phyloP scores from a whole-genome alignment of 2,113 vertebrate species.

The Syrrhaptes paradoxus region DNA sequence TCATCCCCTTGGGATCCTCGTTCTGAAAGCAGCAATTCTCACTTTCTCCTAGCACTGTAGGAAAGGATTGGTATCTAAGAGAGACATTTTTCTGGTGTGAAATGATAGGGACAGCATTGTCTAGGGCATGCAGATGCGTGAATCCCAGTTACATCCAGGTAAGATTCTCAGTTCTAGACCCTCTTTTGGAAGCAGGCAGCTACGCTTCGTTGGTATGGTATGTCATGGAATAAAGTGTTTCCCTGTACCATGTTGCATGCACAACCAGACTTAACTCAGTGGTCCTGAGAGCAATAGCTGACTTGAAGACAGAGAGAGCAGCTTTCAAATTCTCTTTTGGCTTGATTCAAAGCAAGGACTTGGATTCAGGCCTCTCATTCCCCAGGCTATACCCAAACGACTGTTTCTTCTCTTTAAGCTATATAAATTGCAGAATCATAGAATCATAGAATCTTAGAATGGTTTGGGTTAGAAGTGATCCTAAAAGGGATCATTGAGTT shows the following conservation, averaged over 20 bases:
- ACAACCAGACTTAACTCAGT: neutral
- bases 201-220: neutral
- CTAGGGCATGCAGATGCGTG: neutral
- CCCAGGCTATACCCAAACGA: neutral
- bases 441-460: too few species aligned
- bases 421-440: neutral
- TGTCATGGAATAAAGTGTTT: neutral
- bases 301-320: neutral
- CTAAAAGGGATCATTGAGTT: too few species aligned
- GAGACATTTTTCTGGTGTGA: neutral
- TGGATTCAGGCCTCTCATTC: neutral
- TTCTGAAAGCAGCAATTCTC: neutral
- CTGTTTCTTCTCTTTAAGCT: constrained; percentile 1
- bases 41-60: fast-evolving
- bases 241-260: neutral
- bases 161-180: neutral
- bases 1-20: neutral
- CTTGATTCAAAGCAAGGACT: neutral
- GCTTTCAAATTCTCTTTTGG: neutral
- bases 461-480: too few species aligned
- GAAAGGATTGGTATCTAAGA: neutral
- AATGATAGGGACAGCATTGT: neutral
- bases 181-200: neutral
- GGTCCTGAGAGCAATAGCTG: neutral
- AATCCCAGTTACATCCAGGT: neutral